A percentile compares a stretch with the other conserved stretches of the same genome.
phyloP scores from a whole-genome alignment of 2,888 invertebrate genomes.

The Andrena dorsata region DNA sequence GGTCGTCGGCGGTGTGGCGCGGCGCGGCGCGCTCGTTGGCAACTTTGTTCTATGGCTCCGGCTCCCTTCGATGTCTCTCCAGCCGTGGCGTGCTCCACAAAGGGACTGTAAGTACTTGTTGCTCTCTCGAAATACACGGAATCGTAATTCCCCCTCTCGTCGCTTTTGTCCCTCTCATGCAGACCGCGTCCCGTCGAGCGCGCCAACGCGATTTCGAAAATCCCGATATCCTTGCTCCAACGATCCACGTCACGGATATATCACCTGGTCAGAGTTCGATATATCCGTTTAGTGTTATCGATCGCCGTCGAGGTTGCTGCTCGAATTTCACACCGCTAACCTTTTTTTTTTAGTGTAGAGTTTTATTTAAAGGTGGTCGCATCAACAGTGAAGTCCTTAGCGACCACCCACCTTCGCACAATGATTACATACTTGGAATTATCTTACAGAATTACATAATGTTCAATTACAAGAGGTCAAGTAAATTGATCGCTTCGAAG shows the following conservation, averaged over 20 bases:
- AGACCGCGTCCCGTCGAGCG: neutral
- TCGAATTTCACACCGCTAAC: too few relatives aligned
- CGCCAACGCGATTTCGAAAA: neutral
- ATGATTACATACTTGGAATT: too few relatives aligned
- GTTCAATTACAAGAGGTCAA: too few relatives aligned
- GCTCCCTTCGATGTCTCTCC: conserved; percentile 68
- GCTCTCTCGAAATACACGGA: conserved; percentile 72
- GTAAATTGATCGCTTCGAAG: too few relatives aligned
- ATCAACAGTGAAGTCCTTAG: too few relatives aligned
- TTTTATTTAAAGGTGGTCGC: too few relatives aligned
- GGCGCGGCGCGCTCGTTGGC: conserved; percentile 43
- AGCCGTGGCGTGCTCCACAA: conserved; percentile 59
- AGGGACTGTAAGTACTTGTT: conserved; percentile 74
- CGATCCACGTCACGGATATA: neutral
- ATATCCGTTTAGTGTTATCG: too few relatives aligned
- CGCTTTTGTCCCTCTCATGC: conserved; percentile 14
- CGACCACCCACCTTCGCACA: too few relatives aligned
- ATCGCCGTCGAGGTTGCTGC: too few relatives aligned
- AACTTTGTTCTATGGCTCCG: conserved; percentile 64
- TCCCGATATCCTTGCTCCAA: neutral
- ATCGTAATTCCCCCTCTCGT: conserved; percentile 65
- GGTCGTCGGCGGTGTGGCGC: conserved; percentile 20
- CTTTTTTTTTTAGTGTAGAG: too few relatives aligned
- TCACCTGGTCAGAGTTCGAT: too few relatives aligned
- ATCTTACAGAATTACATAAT: too few relatives aligned